Conservation (phyloP, 2,113 vertebrate genomes). For the Arvicanthis niloticus region DNA sequence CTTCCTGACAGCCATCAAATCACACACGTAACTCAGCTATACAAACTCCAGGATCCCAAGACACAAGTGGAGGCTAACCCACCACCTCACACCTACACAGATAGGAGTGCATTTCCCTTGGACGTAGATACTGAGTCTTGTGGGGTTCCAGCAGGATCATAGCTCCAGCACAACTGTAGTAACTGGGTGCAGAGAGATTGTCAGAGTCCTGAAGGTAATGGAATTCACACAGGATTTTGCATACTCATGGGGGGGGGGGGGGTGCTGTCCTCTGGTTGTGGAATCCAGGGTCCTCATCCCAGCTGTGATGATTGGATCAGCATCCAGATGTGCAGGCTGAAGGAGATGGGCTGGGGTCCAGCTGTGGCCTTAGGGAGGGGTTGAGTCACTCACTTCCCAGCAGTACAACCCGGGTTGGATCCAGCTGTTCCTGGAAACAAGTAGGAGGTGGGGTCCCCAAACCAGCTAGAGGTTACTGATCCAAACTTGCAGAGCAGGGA, state of each 20-base stretch:
- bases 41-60: neutral
- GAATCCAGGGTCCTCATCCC: conserved; percentile 32
- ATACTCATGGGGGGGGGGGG: neutral
- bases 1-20: neutral
- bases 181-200: neutral
- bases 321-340: conserved; percentile 72
- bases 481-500: neutral
- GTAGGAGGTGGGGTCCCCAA: conserved; percentile 66
- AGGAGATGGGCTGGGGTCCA: conserved; percentile 71
- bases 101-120: neutral
- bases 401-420: conserved; percentile 71
- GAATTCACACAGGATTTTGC: neutral
- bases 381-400: conserved; percentile 77
- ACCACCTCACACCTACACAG: neutral
- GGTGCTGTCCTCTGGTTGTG: neutral
- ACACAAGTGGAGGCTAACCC: neutral
- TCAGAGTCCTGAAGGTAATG: neutral
- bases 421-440: conserved; percentile 79
- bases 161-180: neutral
- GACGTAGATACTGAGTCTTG: neutral
- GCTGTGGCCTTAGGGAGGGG: conserved; percentile 78
- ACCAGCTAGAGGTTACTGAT: conserved; percentile 35
- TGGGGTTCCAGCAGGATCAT: neutral
- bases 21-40: neutral
- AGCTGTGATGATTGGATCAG: conserved; percentile 39